Percentiles rank a stretch among this genome's conserved stretches.
Evolutionary conservation across 2,113 vertebrate genomes (phyloP).

Genomic region (Gymnogyps californianus): DNA sequence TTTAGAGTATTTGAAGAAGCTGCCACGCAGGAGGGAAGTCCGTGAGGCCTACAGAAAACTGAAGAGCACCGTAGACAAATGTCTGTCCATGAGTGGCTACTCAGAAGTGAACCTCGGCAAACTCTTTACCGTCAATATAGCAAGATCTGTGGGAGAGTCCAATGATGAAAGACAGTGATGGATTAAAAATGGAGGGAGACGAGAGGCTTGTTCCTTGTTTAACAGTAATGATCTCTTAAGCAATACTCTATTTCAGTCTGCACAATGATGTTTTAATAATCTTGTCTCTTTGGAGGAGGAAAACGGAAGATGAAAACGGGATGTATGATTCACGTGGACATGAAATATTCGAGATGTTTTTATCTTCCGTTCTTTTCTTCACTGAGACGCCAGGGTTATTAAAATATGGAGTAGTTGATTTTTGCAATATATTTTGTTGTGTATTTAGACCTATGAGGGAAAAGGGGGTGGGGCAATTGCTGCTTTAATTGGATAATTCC

Average conservation of each 20-base stretch:
- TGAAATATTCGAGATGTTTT: not conserved
- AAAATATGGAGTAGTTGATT: not conserved
- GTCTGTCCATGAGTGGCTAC: conserved; percentile 85
- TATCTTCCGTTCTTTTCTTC: not conserved
- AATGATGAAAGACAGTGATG: not conserved
- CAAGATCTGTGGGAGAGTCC: conserved; percentile 37
- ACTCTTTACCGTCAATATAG: conserved; percentile 74
- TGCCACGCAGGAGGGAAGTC: not conserved
- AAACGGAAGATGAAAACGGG: not conserved
- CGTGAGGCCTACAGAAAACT: conserved; percentile 80
- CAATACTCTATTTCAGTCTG: not conserved
- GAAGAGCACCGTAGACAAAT: conserved; percentile 84
- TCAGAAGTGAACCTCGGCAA: conserved; percentile 92
- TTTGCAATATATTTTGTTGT: conserved; percentile 34
- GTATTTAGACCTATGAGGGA: conserved; percentile 49
- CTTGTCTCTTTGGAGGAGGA: not conserved
- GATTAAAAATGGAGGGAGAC: not conserved
- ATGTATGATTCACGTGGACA: not conserved
- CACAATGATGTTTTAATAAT: not conserved
- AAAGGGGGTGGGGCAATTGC: conserved; percentile 63
- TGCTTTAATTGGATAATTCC: conserved; percentile 74
- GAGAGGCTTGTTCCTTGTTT: not conserved
- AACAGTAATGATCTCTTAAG: not conserved
- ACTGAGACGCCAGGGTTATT: not conserved
- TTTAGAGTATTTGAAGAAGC: conserved; percentile 63